A percentile compares a stretch with the other conserved stretches of the same genome.
phyloP scores from a whole-genome alignment of 2,797 vertebrate species.

The Chromis chromis region DNA sequence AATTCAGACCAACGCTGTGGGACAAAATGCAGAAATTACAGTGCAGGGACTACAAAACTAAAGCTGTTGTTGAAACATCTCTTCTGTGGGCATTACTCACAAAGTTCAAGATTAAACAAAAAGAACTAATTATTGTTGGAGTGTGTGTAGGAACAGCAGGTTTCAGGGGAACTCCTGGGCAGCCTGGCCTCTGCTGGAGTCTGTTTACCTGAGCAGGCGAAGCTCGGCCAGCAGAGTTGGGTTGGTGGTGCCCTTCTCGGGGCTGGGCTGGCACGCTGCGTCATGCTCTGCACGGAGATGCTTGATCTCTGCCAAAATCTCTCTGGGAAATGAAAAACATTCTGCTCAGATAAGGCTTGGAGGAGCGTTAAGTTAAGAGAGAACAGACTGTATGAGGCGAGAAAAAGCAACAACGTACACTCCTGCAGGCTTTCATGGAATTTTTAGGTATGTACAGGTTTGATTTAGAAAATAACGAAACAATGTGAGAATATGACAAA shows the following conservation, averaged over 20 bases:
- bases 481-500: not conserved
- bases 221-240: slow-evolving; percentile 93
- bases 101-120: not conserved
- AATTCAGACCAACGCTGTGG: slow-evolving; percentile 35
- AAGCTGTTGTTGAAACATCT: not conserved
- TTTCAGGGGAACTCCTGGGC: not conserved
- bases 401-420: not conserved
- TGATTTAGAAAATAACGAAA: slow-evolving; percentile 1
- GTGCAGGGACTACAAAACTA: not conserved
- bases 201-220: slow-evolving; percentile 88
- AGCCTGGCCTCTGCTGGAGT: not conserved
- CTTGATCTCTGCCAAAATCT: slow-evolving; percentile 95
- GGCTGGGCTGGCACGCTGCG: slow-evolving; percentile 91
- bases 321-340: slow-evolving; percentile 80
- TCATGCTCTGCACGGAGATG: slow-evolving; percentile 91
- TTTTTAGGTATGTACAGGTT: not conserved
- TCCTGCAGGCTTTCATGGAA: not conserved
- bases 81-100: slow-evolving; percentile 4
- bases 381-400: slow-evolving; percentile 28
- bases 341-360: slow-evolving; percentile 43
- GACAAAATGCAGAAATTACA: not conserved
- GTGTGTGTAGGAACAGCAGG: not conserved
- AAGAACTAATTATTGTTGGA: not conserved
- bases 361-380: slow-evolving; percentile 11
- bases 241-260: slow-evolving; percentile 92